phyloP scores from a whole-genome alignment of 2,888 invertebrate genomes.

The Pristionchus japonicus region DNA sequence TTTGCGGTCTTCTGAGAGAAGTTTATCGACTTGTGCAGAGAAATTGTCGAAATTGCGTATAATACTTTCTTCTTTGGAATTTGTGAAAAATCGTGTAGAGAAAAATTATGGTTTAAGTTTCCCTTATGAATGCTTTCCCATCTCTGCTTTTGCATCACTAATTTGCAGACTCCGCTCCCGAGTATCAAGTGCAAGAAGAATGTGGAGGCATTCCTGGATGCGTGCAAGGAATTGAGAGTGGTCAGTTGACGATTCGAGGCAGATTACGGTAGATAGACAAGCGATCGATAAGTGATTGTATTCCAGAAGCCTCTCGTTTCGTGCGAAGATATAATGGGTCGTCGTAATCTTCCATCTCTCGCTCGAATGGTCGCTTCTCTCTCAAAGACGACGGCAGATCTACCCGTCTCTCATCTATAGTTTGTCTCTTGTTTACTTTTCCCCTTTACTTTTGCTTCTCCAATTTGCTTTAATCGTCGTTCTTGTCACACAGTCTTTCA shows the following conservation, averaged over 20 bases:
- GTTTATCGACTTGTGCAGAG: no score
- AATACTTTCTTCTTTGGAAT: no score
- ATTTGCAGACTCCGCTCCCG: slow-evolving; percentile 26
- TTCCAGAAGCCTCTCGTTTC: slow-evolving; percentile 21
- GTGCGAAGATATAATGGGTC: slow-evolving; percentile 13
- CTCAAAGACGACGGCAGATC: slow-evolving; percentile 13
- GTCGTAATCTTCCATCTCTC: slow-evolving; percentile 32
- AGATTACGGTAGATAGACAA: neutral
- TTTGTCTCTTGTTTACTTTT: neutral
- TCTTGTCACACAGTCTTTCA: slow-evolving; percentile 30
- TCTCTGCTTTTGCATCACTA: neutral
- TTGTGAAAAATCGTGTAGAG: no score
- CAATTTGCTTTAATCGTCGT: neutral
- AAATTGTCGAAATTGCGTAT: no score
- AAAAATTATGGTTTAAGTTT: no score
- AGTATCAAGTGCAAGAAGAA: slow-evolving; percentile 42
- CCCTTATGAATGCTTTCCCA: neutral
- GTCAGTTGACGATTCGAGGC: slow-evolving; percentile 18
- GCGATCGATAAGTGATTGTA: neutral
- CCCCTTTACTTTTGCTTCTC: neutral
- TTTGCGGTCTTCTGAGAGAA: no score
- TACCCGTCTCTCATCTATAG: slow-evolving; percentile 43
- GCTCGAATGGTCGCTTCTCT: neutral
- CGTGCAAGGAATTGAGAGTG: slow-evolving; percentile 40
- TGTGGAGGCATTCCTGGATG: slow-evolving; percentile 41